Evolutionary conservation across 1,140 invertebrate species (phyloP), one percentile per base, ranked within the genome.

Genomic region (Diorhabda sublineata): DNA sequence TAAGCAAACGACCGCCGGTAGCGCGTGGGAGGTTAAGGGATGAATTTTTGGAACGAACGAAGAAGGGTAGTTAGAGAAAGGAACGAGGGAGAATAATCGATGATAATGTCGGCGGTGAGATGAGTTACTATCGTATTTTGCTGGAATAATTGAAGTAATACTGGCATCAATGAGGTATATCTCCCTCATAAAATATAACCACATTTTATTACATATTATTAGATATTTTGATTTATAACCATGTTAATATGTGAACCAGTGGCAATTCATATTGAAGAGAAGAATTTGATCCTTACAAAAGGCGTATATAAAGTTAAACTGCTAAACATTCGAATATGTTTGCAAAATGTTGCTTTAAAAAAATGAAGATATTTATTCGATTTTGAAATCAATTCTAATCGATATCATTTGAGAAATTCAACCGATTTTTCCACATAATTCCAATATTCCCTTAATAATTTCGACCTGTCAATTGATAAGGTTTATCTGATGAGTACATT

Each of bases 101-200:
- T 52, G 47, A 52, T 52, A 52, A 52, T 52, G 47, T 52, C 47
- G 47, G 47, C 47, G 47, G 47, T 52, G 47, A 52, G 47, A 52
- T 52, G 47, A 52, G 47, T 52, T 52, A 52, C 47, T 52, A 52
- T 52, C 47, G 47, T 52, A 52, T 52, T 52, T 52, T 52, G 47
- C 47, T 52, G 47, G n/a, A 52, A 52, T 52, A 52, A 52, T 52
- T 52, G 47, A 52, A 52, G 47, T 52, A 52, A 52, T 52, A 52
- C n/a, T 52, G 6, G n/a, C 47, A 52, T 52, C 47, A 52, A 52
- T 52, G 47, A 52, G 47, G 47, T 52, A 52, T 52, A 8, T 52
- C 47, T 52, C 47, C 47, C 6, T 52, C 6, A 52, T 52, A 52
- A 52, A 52, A 52, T 52, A 52, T 52, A n/a, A 52, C 6, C 6